Evolutionary conservation across 92 coral and sea anemone species (phyloP), one percentile per base, ranked within the genome.

Genomic region (Bergia puertoricense): DNA sequence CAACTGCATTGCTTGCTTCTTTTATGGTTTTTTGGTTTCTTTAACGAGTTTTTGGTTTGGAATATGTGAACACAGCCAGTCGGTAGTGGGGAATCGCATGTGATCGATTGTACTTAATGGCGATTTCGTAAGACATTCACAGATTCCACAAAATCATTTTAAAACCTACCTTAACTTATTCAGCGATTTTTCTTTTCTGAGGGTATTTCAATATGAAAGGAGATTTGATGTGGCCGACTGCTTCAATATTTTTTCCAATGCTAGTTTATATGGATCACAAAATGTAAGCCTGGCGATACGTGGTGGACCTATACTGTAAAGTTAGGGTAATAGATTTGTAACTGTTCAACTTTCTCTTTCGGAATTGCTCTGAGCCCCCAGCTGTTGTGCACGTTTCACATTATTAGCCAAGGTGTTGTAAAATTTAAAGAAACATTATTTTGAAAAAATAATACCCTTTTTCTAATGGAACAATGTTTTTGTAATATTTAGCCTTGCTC

Each of bases 11-110:
- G 79, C 23, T 48, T 54, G 13, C 79, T 69, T 40, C 67, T 0
- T 30, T 82, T 81, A 42, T 36, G 79, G 41, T 84, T 84, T 37
- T 74, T 84, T 84, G 86, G 86, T 82, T 82, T 82, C 76, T 42
- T 16, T 66, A 84, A 69, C 57, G 87, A 84, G 66, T 84, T 69
- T 68, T 30, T 71, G 78, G 87, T 84, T 82, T 41, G 20, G 15
- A 36, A 37, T 44, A 30, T 22, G 6, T 9, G 77, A 30, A 82
- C 11, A 7, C 15, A n/a, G 46, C 59, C 39, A 69, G 57, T 69
- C 37, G 67, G 66, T 43, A 44, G 86, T 40, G 77, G 65, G 68
- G 6, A 69, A 51, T 30, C 83, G 69, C 66, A 82, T 22, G 23
- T 84, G 78, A 84, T 45, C 65, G 79, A 71, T 68, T 6, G n/a